Conservation (phyloP, 2,113 vertebrate species). For the Lonchura striata region DNA sequence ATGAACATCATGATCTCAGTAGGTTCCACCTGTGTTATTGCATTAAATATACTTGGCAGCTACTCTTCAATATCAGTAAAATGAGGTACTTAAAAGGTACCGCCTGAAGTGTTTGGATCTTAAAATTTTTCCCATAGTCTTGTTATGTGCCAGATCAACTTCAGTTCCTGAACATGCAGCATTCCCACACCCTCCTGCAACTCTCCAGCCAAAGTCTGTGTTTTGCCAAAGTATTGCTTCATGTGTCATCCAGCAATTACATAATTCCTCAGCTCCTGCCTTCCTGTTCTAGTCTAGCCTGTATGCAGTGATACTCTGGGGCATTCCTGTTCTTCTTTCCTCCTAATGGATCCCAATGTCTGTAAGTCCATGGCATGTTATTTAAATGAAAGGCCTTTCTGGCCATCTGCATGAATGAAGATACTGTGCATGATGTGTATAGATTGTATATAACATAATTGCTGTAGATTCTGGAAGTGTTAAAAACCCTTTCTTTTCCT, state of each 20-base stretch:
- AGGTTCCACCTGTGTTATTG: background rate
- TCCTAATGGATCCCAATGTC: background rate
- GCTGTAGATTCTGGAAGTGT: background rate
- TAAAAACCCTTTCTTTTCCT: background rate
- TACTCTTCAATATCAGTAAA: background rate
- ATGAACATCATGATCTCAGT: background rate
- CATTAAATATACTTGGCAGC: background rate
- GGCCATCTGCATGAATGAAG: background rate
- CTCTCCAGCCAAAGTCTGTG: background rate
- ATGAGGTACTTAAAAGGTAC: background rate
- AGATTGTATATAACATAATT: too few species aligned
- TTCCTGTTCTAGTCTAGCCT: background rate
- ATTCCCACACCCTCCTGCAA: background rate
- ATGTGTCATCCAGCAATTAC: background rate
- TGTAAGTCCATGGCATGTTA: background rate
- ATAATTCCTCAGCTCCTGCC: background rate
- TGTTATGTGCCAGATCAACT: background rate
- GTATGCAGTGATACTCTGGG: background rate
- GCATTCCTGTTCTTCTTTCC: background rate
- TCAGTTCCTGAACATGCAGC: background rate
- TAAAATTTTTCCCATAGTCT: background rate
- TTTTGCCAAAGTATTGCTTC: background rate
- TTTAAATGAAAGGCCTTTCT: background rate
- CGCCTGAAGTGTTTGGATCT: background rate
- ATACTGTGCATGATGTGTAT: background rate